Evolutionary conservation across 2,113 vertebrate genomes (phyloP), one percentile per base, ranked within the genome.

Genomic region (Petrocephalus microphthalmus): DNA sequence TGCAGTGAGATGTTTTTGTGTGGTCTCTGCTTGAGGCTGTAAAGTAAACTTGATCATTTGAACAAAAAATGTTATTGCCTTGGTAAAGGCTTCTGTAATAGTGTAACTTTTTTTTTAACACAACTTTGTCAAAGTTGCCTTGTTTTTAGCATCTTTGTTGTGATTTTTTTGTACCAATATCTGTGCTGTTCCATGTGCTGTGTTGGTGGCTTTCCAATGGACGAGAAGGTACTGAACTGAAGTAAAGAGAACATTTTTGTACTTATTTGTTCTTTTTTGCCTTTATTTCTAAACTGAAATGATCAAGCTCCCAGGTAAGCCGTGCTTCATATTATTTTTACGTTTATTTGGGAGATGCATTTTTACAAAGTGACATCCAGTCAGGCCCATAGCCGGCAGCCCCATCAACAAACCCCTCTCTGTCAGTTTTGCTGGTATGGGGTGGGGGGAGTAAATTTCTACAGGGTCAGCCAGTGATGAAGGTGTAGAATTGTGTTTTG

Each of bases 101-200:
- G 52, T 81, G 25, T 87, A 82, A 88, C 74, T 42, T 93, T 90
- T 93, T n/a, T 89, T 89, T 93, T 92, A 91, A 91, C 92, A 88
- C 89, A 90, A 91, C 92, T 92, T 90, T 93, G 93, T 95, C 95
- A 94, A 51, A 93, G 93, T 94, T 95, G 94, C 95, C 94, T 96
- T 95, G 92, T 94, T 93, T 90, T 92, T 91, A 90, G 91, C 91
- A 74, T 94, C 93, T 85, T 87, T 94, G 93, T 45, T 88, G 67
- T 56, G 51, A 54, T 15, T 22, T 60, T 90, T 90, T 94, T 94
- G 92, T 95, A 94, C 92, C 91, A 91, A 89, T 93, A 90, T 94
- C 92, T 89, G 93, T 95, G 94, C 93, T 94, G 94, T 95, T 92
- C 90, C 92, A 89, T 94, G 90, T 94, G 93, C 93, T 95, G 88